Conservation (phyloP, 2,113 vertebrate genomes). For the Coracopsis vasa region DNA sequence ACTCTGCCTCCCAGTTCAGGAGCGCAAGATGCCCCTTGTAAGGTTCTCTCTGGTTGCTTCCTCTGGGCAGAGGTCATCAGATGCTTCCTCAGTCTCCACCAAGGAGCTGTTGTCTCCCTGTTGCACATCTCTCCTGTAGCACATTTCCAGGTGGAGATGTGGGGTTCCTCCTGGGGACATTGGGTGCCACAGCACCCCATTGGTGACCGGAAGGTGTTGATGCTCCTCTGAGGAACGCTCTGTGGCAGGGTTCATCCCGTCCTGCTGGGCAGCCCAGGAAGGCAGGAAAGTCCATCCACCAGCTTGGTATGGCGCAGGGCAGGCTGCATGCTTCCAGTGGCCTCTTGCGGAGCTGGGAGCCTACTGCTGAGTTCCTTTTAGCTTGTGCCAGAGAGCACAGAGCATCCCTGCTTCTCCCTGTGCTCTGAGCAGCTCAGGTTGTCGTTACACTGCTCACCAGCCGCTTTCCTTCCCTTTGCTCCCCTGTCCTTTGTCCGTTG, state of each 20-base stretch:
- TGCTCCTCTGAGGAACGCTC: background rate
- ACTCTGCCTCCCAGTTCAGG: background rate
- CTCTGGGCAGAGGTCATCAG: background rate
- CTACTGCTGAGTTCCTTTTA: background rate
- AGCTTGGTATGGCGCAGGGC: background rate
- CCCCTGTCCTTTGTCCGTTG: background rate
- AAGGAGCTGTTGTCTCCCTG: background rate
- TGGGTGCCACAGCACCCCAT: background rate
- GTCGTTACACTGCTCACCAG: accelerated
- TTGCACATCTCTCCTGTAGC: background rate
- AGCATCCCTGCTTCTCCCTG: background rate
- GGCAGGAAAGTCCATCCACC: background rate
- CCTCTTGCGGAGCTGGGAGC: background rate
- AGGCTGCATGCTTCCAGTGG: background rate
- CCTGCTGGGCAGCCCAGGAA: conserved; percentile 21
- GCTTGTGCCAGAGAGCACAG: background rate
- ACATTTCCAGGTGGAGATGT: background rate
- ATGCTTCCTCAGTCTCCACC: background rate
- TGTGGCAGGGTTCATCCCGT: background rate
- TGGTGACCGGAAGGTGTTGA: background rate
- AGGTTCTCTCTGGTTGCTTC: conserved; percentile 1
- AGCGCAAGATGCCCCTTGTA: background rate
- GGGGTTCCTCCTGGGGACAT: background rate
- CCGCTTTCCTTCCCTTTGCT: background rate
- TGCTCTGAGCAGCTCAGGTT: background rate